Conservation (phyloP, 2,888 invertebrate species). For the Epinotia bilunana region DNA sequence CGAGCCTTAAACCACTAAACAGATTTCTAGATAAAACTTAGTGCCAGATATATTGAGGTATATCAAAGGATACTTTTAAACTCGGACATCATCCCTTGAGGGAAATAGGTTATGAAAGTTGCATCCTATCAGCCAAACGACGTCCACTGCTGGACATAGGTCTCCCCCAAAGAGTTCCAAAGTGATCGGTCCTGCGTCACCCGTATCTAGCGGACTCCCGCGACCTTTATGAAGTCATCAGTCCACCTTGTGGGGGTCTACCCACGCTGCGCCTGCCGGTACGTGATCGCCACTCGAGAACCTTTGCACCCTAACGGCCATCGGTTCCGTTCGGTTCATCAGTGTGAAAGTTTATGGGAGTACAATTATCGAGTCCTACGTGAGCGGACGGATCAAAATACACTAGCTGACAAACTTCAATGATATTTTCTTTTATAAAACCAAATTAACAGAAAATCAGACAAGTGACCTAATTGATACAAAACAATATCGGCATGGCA, state of each 20-base stretch:
- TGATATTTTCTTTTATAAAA: not conserved
- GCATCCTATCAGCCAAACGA: no score
- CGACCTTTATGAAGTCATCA: no score
- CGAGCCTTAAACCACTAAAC: not conserved
- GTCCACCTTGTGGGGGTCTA: no score
- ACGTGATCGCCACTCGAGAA: no score
- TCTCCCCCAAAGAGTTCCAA: no score
- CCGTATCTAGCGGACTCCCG: no score
- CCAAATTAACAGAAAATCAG: conserved; percentile 8
- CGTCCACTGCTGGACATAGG: no score
- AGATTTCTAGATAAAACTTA: not conserved
- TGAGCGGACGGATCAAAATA: not conserved
- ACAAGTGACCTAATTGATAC: conserved; percentile 30
- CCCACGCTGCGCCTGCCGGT: no score
- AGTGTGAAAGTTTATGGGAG: not conserved
- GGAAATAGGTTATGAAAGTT: not conserved
- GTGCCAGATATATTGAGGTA: not conserved
- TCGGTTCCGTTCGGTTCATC: no score
- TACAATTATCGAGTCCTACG: not conserved
- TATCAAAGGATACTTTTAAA: not conserved
- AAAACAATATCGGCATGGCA: conserved; percentile 10
- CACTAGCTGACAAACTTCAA: not conserved
- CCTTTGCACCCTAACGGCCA: no score
- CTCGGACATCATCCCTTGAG: not conserved
- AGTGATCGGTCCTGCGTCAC: no score